Evolutionary conservation across 2,797 vertebrate genomes (phyloP).

Genomic region (Hirundo rustica): DNA sequence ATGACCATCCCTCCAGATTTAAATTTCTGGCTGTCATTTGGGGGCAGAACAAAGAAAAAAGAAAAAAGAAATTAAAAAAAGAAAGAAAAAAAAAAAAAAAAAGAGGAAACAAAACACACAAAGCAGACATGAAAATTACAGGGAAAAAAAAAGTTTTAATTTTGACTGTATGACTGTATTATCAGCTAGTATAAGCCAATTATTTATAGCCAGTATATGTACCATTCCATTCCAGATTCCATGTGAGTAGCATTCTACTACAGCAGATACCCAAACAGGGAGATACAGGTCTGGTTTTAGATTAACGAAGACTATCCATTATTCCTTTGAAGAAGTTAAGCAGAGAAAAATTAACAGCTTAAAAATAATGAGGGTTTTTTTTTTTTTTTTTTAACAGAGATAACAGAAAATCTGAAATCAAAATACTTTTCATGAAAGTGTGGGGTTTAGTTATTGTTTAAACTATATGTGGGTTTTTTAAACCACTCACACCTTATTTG

Average conservation of each 20-base stretch:
- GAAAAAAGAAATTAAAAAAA: no score
- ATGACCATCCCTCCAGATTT: neutral
- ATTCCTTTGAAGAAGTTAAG: neutral
- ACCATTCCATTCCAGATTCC: neutral
- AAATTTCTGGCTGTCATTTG: neutral
- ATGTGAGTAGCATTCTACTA: neutral
- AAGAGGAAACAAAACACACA: accelerated
- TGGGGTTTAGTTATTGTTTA: neutral
- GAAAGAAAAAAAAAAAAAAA: no score
- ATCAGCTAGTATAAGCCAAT: neutral
- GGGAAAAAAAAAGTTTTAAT: neutral
- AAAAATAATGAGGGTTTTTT: neutral
- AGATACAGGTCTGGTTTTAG: neutral
- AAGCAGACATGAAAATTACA: neutral
- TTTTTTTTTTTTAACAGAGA: neutral
- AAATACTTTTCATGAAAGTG: neutral
- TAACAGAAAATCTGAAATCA: neutral
- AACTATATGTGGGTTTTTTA: neutral
- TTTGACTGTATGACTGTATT: neutral
- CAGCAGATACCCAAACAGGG: neutral
- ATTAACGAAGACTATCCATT: neutral
- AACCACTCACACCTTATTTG: neutral
- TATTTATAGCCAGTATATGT: neutral
- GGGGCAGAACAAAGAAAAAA: accelerated
- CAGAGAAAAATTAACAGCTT: neutral